Base-by-base conservation (phyloP, 2,797 vertebrate genomes). In the Meda fulgida region DNA sequence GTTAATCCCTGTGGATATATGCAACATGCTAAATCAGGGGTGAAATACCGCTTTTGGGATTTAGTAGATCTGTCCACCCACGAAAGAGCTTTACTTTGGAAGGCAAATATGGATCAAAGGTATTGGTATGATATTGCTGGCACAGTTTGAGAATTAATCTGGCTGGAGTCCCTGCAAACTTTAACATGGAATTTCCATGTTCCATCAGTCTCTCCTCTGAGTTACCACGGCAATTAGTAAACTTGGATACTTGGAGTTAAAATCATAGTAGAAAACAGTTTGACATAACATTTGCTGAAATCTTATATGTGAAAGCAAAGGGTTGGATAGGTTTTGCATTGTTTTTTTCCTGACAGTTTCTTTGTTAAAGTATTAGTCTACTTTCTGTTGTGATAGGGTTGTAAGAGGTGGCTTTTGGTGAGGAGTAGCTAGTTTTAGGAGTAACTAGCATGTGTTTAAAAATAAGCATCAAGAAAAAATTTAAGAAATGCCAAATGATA, bases 41-140 rank as follows among this genome's bases (percentile, higher is more conserved):
- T 34, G 26, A 70, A 84, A 84, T 69, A 70, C 14, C 51, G 1
- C 51, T 70, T 58, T 84, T 55, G 51, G 75, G 83, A 84, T 84
- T 84, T 58, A 58, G 48, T 38, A 78, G 29, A 70, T 69, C 65
- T 78, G 26, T 58, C 66, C 75, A 70, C 65, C 63, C 72, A 43
- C 14, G 6, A 60, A 69, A 84, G 36, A 46, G 51, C 75, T 78
- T 78, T 78, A n/a, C 46, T 78, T 84, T 78, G 63, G 63, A 84
- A 77, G 19, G 65, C 46, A 34, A 40, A 78, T 84, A 60, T 78
- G 83, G 65, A 84, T 84, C 83, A 84, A 71, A 84, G 51, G 83
- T 69, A 48, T 46, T 78, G 23, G 66, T 58, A 23, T 78, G 83
- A 78, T 78, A 60, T 78, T 78, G 48, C 48, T 84, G 65, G 83